phyloP scores from a whole-genome alignment of 2,888 invertebrate genomes.

The Beris chalybata region DNA sequence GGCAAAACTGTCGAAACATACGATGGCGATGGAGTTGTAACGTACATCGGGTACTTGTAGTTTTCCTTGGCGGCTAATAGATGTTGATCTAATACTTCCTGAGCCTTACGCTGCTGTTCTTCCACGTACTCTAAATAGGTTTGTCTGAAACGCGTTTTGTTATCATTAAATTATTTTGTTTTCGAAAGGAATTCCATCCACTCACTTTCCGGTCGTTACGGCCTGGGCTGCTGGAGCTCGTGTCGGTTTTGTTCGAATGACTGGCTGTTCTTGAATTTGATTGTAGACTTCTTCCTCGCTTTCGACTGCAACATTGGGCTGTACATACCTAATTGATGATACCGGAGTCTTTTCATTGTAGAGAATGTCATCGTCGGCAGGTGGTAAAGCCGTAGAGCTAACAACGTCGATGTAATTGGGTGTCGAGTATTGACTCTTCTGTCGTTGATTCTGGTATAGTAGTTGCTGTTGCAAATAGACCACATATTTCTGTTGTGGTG shows the following conservation, averaged over 20 bases:
- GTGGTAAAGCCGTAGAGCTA: conserved; percentile 4
- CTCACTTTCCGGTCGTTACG: background rate
- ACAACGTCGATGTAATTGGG: conserved; percentile 8
- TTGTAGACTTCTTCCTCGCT: conserved; percentile 10
- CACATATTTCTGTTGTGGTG: conserved; percentile 55
- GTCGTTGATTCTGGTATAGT: conserved; percentile 36
- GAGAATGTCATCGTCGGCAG: background rate
- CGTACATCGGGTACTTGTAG: conserved; percentile 24
- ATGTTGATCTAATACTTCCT: background rate
- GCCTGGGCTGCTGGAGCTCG: background rate
- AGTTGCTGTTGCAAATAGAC: conserved; percentile 52
- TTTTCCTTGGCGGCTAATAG: background rate
- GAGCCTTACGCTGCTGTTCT: conserved; percentile 14
- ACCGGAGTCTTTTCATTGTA: background rate
- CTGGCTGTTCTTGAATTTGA: background rate
- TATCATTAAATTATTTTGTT: background rate
- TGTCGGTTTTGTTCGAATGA: background rate
- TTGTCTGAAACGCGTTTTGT: conserved; percentile 17
- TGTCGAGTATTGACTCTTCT: conserved; percentile 39
- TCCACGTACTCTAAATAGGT: conserved; percentile 34
- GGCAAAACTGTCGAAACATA: conserved; percentile 3
- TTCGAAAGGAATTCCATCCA: background rate
- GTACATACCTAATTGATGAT: background rate
- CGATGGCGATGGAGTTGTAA: conserved; percentile 35
- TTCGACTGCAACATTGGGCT: background rate